phyloP scores from a whole-genome alignment of 1,140 invertebrate species.

The Notospermus geniculatus region DNA sequence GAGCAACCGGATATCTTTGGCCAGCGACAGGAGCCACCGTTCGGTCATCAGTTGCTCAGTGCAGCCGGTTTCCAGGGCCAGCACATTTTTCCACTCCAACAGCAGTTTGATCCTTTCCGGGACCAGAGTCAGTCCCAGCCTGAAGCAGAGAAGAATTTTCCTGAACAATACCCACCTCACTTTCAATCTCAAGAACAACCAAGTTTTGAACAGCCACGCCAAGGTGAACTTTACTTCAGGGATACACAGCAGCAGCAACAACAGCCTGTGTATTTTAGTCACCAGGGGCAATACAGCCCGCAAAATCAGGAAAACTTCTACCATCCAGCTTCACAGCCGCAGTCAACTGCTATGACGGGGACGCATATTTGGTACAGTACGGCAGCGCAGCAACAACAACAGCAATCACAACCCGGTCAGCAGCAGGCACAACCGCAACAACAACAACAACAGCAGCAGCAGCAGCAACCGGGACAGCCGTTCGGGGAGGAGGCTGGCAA shows the following conservation, averaged over 20 bases:
- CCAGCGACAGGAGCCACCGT: constrained; percentile 1
- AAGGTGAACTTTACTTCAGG: no score
- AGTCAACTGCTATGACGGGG: constrained; percentile 3
- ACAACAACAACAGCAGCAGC: constrained; percentile 3
- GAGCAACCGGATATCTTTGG: not conserved
- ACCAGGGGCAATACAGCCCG: constrained; percentile 1
- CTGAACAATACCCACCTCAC: constrained; percentile 4
- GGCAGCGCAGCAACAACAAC: not conserved
- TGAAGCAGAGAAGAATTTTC: not conserved
- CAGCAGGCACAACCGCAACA: constrained; percentile 3
- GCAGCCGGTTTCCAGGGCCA: not conserved
- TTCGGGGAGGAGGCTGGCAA: not conserved
- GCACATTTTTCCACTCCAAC: not conserved
- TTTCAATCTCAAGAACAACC: not conserved
- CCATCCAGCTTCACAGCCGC: not conserved
- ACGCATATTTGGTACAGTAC: constrained; percentile 3
- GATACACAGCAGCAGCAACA: not conserved
- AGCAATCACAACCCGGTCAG: not conserved
- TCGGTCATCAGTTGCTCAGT: not conserved
- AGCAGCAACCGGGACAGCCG: not conserved
- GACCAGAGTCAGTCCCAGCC: not conserved
- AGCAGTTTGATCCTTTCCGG: not conserved
- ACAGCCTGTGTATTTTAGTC: not conserved
- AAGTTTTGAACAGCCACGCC: no score
- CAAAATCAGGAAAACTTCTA: constrained; percentile 10